A percentile compares a stretch with the other conserved stretches of the same genome.
These are phyloP conservation scores for Rhipidura dahli DNA, from an alignment of 2,113 vertebrate genomes.

Conservation along the genomic window DNA sequence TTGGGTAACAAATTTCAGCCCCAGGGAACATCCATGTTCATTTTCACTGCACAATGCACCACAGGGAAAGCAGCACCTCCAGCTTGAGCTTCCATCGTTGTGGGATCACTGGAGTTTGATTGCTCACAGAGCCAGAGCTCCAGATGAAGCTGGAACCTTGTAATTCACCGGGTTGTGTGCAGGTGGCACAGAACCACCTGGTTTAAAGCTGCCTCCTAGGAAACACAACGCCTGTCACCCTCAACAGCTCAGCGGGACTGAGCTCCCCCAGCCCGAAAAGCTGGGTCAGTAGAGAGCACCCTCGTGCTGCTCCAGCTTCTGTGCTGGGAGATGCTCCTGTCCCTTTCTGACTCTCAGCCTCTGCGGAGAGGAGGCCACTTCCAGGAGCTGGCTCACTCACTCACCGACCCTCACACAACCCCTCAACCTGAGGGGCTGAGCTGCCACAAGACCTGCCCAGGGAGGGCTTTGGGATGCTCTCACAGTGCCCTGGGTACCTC, in stretches of 20 bases:
- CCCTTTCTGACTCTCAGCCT: not conserved
- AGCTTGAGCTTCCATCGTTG: not conserved
- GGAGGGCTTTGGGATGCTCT: not conserved
- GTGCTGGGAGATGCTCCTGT: not conserved
- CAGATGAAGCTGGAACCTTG: not conserved
- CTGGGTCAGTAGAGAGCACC: not conserved
- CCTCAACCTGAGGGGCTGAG: not conserved
- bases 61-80: fast-evolving
- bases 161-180: not conserved
- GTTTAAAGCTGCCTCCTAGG: not conserved
- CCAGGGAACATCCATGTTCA: not conserved
- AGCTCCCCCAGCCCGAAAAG: not conserved
- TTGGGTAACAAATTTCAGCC: not conserved
- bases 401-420: no score
- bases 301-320: not conserved
- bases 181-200: not conserved
- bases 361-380: not conserved
- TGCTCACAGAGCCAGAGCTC: not conserved
- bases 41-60: not conserved
- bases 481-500: not conserved
- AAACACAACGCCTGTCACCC: not conserved
- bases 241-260: not conserved
- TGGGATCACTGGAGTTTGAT: not conserved
- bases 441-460: not conserved
- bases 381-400: not conserved